Conservation (phyloP, 1,140 invertebrate genomes). For the Drosophila tristis region DNA sequence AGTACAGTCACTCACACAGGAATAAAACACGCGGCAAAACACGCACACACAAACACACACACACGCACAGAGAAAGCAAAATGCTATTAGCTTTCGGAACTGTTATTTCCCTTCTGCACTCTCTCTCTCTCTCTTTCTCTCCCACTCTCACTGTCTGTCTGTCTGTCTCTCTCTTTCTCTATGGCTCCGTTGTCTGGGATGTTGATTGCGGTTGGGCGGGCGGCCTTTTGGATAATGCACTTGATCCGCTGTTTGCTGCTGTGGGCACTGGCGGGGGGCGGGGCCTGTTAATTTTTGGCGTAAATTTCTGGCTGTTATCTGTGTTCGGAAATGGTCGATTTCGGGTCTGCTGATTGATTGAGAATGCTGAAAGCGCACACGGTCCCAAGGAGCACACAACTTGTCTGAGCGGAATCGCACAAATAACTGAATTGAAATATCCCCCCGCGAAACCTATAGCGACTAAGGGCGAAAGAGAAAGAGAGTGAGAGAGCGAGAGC, state of each 20-base stretch:
- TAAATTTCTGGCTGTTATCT: constrained; percentile 18
- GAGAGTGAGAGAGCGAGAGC: constrained; percentile 9
- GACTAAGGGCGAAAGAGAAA: constrained; percentile 4
- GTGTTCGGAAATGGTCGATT: constrained; percentile 14
- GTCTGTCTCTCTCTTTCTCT: constrained; percentile 5
- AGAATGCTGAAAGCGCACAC: constrained; percentile 53
- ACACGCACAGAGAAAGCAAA: constrained; percentile 5
- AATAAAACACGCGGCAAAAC: not conserved
- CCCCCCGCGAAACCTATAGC: constrained; percentile 29
- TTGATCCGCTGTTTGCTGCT: constrained; percentile 24
- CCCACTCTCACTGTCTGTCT: not conserved
- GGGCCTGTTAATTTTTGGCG: constrained; percentile 19
- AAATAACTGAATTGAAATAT: constrained; percentile 80
- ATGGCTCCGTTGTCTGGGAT: constrained; percentile 41
- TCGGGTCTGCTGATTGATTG: constrained; percentile 40
- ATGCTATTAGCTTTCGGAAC: constrained; percentile 52
- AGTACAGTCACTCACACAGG: constrained; percentile 63
- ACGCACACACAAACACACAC: constrained; percentile 16
- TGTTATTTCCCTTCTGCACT: constrained; percentile 27
- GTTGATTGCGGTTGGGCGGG: constrained; percentile 49
- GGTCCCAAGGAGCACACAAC: constrained; percentile 65
- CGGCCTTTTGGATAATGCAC: constrained; percentile 44
- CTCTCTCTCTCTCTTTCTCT: not conserved
- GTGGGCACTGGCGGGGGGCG: not conserved
- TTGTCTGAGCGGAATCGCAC: constrained; percentile 78